Evolutionary conservation across 2,113 vertebrate species (phyloP).

Genomic region (Aldabrachelys gigantea): DNA sequence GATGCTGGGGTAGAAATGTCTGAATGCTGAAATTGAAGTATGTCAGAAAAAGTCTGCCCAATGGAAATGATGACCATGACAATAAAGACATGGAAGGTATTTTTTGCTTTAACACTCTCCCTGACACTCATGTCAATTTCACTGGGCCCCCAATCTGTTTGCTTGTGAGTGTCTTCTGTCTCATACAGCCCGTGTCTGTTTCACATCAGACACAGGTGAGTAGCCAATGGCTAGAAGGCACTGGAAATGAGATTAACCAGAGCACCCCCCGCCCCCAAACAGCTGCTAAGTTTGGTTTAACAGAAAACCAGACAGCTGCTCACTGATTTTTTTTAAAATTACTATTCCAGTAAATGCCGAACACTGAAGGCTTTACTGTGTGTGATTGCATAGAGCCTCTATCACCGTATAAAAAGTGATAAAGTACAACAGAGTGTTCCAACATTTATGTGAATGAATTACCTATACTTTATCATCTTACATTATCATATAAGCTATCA

Average conservation of each 20-base stretch:
- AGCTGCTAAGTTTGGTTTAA: slow-evolving; percentile 15
- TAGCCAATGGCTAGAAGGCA: not conserved
- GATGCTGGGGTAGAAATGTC: not conserved
- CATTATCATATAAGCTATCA: slow-evolving; percentile 51
- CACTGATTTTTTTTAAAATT: not conserved
- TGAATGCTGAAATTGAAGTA: not conserved
- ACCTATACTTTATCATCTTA: slow-evolving; percentile 26
- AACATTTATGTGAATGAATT: slow-evolving; percentile 39
- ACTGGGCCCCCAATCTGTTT: slow-evolving; percentile 1
- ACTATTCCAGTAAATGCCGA: not conserved
- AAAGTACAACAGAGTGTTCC: not conserved
- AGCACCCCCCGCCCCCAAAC: slow-evolving; percentile 5
- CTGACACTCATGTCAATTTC: not conserved
- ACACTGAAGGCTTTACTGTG: not conserved
- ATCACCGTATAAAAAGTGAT: slow-evolving; percentile 2
- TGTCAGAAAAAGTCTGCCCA: fast-evolving
- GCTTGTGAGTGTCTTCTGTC: slow-evolving; percentile 6
- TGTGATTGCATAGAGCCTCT: not conserved
- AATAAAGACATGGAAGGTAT: fast-evolving
- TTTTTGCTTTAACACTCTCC: not conserved
- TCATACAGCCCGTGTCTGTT: not conserved
- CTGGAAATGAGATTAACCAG: slow-evolving; percentile 28
- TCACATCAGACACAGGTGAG: not conserved
- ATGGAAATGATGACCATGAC: not conserved
- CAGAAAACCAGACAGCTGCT: not conserved